These are phyloP conservation scores for Drosophila paranaensis DNA, from an alignment of 2,888 invertebrate species.

Conservation along the genomic window DNA sequence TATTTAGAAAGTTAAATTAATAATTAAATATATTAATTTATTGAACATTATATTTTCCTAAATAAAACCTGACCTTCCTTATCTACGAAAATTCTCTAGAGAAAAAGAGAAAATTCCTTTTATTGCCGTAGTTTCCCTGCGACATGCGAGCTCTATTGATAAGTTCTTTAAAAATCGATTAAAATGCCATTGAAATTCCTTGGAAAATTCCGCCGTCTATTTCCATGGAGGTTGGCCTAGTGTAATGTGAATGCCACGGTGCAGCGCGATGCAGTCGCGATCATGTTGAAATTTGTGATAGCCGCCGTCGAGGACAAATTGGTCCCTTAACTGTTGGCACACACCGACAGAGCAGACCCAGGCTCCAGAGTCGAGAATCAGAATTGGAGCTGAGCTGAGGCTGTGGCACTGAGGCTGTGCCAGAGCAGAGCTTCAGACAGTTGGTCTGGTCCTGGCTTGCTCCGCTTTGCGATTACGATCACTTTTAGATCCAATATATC, in stretches of 20 bases:
- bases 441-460: slow-evolving; percentile 61
- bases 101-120: not conserved
- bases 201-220: slow-evolving; percentile 33
- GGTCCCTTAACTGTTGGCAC: slow-evolving; percentile 68
- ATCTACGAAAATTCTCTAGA: not conserved
- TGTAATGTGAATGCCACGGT: slow-evolving; percentile 41
- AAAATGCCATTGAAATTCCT: slow-evolving; percentile 55
- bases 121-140: not conserved
- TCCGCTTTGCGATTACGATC: slow-evolving; percentile 82
- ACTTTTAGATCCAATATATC: slow-evolving; percentile 82
- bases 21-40: no score
- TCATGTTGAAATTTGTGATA: slow-evolving; percentile 78
- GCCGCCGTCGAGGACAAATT: slow-evolving; percentile 76
- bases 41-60: no score
- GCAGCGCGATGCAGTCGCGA: slow-evolving; percentile 45
- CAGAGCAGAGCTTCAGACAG: slow-evolving; percentile 36
- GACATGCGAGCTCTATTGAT: slow-evolving; percentile 13
- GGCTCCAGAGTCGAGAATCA: slow-evolving; percentile 10
- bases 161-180: slow-evolving; percentile 51
- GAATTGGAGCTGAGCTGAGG: slow-evolving; percentile 27
- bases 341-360: slow-evolving; percentile 8
- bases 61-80: no score
- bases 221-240: slow-evolving; percentile 33
- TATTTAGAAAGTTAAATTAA: no score
- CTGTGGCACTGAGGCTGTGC: slow-evolving; percentile 1